These are phyloP conservation scores for Tyrannus savana DNA, from an alignment of 2,113 vertebrate species.

Conservation along the genomic window DNA sequence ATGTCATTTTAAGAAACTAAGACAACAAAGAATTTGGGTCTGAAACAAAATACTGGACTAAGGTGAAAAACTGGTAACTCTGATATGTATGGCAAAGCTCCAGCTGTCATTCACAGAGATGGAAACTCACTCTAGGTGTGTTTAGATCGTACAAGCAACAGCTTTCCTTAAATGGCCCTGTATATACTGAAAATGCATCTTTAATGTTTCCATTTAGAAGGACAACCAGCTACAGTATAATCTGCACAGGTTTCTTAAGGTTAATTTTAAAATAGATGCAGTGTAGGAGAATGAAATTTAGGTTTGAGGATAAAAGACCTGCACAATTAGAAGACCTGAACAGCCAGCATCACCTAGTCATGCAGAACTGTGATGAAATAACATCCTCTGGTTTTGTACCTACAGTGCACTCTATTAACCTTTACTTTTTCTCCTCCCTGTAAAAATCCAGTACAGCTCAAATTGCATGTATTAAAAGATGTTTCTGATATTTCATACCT, in stretches of 20 bases:
- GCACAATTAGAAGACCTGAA: not conserved
- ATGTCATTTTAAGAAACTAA: slow-evolving; percentile 7
- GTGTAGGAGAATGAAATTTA: not conserved
- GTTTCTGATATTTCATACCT: not conserved
- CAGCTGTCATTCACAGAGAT: not conserved
- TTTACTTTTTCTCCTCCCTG: not conserved
- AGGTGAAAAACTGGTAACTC: not conserved
- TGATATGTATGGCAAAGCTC: not conserved
- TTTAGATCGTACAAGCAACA: not conserved
- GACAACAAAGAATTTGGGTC: not conserved
- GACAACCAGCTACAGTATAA: not conserved
- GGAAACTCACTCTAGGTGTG: not conserved
- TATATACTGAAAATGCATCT: not conserved
- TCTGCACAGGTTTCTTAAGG: not conserved
- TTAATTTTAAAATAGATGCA: not conserved
- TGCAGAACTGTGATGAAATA: not conserved
- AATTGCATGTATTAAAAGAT: not conserved
- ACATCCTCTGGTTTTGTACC: not conserved
- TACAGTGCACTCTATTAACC: not conserved
- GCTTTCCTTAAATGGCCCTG: not conserved
- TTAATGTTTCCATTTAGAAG: not conserved
- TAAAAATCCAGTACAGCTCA: not conserved
- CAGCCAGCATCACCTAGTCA: not conserved
- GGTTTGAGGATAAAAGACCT: not conserved
- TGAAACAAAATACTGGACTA: not conserved